These are phyloP conservation scores for Cololabis saira DNA, from an alignment of 2,113 vertebrate genomes.

Conservation along the genomic window DNA sequence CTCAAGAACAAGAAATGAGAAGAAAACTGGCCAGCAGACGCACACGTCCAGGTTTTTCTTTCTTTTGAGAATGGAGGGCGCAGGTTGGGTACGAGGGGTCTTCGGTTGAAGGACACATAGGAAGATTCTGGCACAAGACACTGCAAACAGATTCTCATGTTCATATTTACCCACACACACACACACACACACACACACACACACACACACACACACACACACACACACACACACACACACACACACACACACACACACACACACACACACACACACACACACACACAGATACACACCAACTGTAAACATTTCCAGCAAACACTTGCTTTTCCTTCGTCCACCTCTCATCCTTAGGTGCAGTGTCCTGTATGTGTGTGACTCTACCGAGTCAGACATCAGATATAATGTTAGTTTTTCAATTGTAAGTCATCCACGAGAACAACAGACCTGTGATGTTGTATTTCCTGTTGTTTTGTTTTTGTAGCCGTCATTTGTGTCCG, in stretches of 20 bases:
- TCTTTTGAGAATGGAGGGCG: constrained; percentile 42
- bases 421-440: constrained; percentile 20
- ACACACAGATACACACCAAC: constrained; percentile 28
- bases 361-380: constrained; percentile 55
- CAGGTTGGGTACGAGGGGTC: constrained; percentile 22
- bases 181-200: constrained; percentile 40
- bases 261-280: constrained; percentile 38
- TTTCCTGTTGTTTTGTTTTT: constrained; percentile 4
- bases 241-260: constrained; percentile 37
- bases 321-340: constrained; percentile 59
- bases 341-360: constrained; percentile 50
- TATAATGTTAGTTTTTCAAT: constrained; percentile 26
- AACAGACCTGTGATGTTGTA: constrained; percentile 14
- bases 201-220: constrained; percentile 37
- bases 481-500: not conserved
- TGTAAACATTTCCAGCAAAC: constrained; percentile 49
- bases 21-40: constrained; percentile 12
- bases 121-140: constrained; percentile 27
- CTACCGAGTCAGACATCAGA: constrained; percentile 6
- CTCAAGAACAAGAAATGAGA: constrained; percentile 98
- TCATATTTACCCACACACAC: constrained; percentile 39
- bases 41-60: constrained; percentile 38
- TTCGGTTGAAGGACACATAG: constrained; percentile 25
- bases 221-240: constrained; percentile 37
- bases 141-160: constrained; percentile 58